Base-by-base conservation (phyloP, 1,140 invertebrate genomes). In the Cephus cinctus region DNA sequence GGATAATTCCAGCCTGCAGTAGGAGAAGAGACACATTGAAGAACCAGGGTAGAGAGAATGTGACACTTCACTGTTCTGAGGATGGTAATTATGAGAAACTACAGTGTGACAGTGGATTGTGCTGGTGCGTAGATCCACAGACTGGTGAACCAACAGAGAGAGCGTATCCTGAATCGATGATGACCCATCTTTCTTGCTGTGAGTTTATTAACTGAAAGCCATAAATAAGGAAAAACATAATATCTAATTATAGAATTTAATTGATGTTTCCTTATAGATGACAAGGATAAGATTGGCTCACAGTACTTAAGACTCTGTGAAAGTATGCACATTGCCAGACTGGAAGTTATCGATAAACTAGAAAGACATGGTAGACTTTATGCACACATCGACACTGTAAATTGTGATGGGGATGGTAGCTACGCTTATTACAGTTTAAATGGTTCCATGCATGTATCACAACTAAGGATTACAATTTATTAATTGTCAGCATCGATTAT, bases 41-140 rank as follows among this genome's bases (percentile, higher is more conserved):
- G 20, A 14, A 16, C 21, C 38, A 32, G 9, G 58, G 56, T 45
- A 34, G 11, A 30, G 52, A 52, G 11, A 25, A 54, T 6, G 51
- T 66, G 2, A 65, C 69, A 2, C 45, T 74, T 31, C 71, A 76
- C 43, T 75, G 71, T 42, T 38, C 50, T n/a, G 25, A 57, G 35
- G 57, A 70, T 44, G 72, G 72, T 20, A 73, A 73, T 54, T 75
- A 64, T 49, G 72, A 75, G 39, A 34, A 61, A 25, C 43, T 76
- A n/a, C 73, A 76, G 46, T 76, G 71, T 41, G 65, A 73, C 46
- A 59, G 63, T 54, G 68, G 61, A 20, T 36, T 70, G 39, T 76
- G 73, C 31, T 76, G 66, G 62, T 76, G 73, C 47, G 63, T 67
- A 9, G 57, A 69, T 18, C 40, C 51, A 14, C 47, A 32, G 42